A percentile compares a stretch with the other conserved stretches of the same genome.
Conservation (phyloP, 2,797 vertebrate species). For the Enteromius argenteus region DNA sequence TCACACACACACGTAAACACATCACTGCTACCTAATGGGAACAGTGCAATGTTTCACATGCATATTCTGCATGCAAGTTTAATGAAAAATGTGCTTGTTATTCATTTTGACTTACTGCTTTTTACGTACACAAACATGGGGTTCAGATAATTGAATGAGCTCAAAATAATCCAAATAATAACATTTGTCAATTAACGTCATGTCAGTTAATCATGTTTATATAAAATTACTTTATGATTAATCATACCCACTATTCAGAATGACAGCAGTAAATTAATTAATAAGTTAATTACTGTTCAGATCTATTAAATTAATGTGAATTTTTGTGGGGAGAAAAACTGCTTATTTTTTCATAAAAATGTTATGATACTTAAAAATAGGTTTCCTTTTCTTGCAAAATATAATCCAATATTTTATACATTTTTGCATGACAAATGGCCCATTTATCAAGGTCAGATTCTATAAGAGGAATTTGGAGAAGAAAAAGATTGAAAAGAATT, state of each 20-base stretch:
- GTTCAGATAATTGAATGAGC: not conserved
- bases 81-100: not conserved
- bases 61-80: not conserved
- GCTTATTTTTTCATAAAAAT: too few relatives aligned
- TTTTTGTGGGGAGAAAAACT: too few relatives aligned
- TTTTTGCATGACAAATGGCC: too few relatives aligned
- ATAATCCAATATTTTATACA: not conserved
- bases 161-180: not conserved
- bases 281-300: too few relatives aligned
- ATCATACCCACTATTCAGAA: not conserved
- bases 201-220: not conserved
- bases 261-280: not conserved
- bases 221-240: not conserved
- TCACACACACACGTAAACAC: not conserved
- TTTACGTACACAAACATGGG: not conserved
- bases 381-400: too few relatives aligned
- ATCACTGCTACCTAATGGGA: not conserved
- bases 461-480: not conserved
- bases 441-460: too few relatives aligned
- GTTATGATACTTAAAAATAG: too few relatives aligned
- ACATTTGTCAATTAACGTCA: not conserved
- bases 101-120: not conserved
- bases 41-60: not conserved
- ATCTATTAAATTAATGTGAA: too few relatives aligned
- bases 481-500: too few relatives aligned